Conservation (phyloP, 2,797 vertebrate species). For the Darevskia mixta region DNA sequence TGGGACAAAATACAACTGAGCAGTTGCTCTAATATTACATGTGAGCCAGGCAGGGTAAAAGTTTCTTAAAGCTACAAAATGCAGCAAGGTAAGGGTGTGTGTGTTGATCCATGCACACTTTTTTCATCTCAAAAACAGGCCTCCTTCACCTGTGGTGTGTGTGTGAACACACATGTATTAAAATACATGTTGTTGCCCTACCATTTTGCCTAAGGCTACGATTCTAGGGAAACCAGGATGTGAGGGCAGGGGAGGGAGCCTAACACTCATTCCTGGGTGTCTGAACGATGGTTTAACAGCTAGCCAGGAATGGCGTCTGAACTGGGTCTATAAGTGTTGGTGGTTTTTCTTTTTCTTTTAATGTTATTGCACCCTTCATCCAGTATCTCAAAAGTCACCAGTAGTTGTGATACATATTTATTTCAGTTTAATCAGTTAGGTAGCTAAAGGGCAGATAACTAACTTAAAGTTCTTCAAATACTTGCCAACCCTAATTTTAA, state of each 20-base stretch:
- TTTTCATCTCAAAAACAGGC: too few species aligned
- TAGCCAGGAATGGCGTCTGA: not conserved
- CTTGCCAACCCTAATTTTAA: not conserved
- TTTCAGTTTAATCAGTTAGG: not conserved
- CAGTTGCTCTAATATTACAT: too few species aligned
- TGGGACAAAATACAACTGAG: too few species aligned
- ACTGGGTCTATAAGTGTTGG: not conserved
- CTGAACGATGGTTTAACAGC: not conserved
- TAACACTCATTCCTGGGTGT: not conserved
- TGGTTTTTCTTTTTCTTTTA: not conserved
- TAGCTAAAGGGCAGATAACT: not conserved
- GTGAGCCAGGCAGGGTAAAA: too few species aligned
- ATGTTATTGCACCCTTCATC: not conserved
- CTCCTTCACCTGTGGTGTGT: too few species aligned
- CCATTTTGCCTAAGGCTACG: too few species aligned
- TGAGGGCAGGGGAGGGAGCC: not conserved
- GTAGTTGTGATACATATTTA: not conserved
- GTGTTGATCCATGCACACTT: too few species aligned
- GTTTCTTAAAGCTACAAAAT: too few species aligned
- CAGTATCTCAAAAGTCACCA: not conserved
- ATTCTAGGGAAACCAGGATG: too few species aligned
- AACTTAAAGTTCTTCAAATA: conserved; percentile 6
- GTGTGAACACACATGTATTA: too few species aligned
- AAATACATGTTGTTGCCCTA: too few species aligned
- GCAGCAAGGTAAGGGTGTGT: too few species aligned